Conservation (phyloP, 2,113 vertebrate species). For the Numida meleagris region DNA sequence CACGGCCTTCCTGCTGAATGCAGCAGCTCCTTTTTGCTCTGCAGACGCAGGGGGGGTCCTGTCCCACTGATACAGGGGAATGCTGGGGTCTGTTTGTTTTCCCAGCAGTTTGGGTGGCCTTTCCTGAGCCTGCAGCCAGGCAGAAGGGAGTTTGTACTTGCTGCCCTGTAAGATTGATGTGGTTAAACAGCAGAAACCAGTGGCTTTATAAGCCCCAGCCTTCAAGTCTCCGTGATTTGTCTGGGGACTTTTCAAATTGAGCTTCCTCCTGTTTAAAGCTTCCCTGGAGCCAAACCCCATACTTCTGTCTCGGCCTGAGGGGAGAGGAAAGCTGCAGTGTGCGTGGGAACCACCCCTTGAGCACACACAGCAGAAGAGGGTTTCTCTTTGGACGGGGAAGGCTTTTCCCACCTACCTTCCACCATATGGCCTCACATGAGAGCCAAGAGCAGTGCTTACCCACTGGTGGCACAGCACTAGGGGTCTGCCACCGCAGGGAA, state of each 20-base stretch:
- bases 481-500: conserved; percentile 8
- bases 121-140: neutral
- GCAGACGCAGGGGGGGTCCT: neutral
- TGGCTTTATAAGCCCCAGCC: neutral
- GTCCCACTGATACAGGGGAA: neutral
- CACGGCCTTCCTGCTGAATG: neutral
- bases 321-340: neutral
- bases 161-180: neutral
- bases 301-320: neutral
- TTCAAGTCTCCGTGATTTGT: neutral
- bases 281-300: neutral
- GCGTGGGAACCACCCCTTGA: neutral
- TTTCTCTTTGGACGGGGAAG: neutral
- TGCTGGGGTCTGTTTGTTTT: neutral
- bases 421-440: neutral
- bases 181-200: neutral
- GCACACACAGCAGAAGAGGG: neutral
- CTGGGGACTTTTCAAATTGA: neutral
- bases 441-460: neutral
- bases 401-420: neutral
- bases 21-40: neutral
- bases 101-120: neutral
- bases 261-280: neutral
- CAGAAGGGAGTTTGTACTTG: neutral
- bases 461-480: neutral